phyloP scores from a whole-genome alignment of 2,113 vertebrate genomes.

The Amblyornis subalaris region DNA sequence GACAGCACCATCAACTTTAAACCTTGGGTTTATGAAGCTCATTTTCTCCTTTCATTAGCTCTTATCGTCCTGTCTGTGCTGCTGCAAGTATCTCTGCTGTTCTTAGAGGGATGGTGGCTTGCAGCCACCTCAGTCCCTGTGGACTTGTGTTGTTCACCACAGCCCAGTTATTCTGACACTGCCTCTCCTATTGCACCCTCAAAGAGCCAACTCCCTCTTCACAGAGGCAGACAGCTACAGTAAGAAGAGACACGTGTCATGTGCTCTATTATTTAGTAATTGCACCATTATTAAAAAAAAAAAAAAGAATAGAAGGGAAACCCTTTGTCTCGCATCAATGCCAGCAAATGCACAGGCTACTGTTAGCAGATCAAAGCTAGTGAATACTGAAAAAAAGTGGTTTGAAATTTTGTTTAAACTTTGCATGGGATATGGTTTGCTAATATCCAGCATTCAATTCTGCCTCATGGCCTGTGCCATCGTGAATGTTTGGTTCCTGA shows the following conservation, averaged over 20 bases:
- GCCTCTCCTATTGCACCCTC: background rate
- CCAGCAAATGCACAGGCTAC: background rate
- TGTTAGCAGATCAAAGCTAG: background rate
- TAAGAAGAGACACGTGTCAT: background rate
- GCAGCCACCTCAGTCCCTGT: background rate
- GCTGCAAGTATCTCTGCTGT: background rate
- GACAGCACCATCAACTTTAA: background rate
- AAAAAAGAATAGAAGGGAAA: fast-evolving
- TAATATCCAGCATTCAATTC: background rate
- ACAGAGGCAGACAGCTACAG: background rate
- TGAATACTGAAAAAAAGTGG: background rate
- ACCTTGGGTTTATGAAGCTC: background rate
- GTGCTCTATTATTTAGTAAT: background rate
- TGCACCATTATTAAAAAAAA: background rate
- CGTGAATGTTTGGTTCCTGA: background rate
- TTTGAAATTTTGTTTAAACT: background rate
- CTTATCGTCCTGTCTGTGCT: background rate
- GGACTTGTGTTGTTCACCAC: background rate
- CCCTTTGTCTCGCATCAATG: background rate
- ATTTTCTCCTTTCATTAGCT: conserved; percentile 22
- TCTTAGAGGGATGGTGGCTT: background rate
- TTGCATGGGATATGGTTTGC: background rate
- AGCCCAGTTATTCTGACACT: background rate
- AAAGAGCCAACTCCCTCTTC: background rate
- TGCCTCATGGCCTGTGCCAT: background rate